These are phyloP conservation scores for Crocallis elinguaria DNA, from an alignment of 2,888 invertebrate genomes.

Conservation along the genomic window DNA sequence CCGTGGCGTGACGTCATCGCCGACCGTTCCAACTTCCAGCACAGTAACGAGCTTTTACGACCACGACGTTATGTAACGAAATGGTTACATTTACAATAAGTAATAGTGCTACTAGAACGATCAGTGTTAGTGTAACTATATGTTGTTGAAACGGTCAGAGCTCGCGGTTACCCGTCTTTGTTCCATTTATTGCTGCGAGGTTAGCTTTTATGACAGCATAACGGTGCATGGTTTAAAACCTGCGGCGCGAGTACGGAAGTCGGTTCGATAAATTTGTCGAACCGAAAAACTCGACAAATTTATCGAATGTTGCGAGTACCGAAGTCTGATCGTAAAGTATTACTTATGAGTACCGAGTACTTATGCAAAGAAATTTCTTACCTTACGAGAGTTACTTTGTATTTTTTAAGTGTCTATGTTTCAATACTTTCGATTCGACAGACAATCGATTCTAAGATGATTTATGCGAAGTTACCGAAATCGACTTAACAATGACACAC, in stretches of 20 bases:
- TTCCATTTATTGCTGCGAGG: no score
- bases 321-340: no score
- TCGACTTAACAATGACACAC: constrained; percentile 5
- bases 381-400: no score
- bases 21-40: constrained; percentile 39
- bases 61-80: constrained; percentile 39
- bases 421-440: neutral
- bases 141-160: neutral
- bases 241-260: no score
- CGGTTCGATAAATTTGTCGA: no score
- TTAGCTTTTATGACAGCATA: no score
- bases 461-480: neutral
- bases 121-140: neutral
- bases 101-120: neutral
- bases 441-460: neutral
- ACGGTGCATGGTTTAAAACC: no score
- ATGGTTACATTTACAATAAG: constrained; percentile 28
- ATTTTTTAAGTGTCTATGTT: neutral
- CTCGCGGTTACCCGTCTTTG: no score
- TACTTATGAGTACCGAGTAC: no score
- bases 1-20: constrained; percentile 64
- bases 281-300: no score
- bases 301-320: no score
- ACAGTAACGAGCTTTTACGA: constrained; percentile 46
- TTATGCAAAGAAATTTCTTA: no score